Evolutionary conservation across 2,888 invertebrate species (phyloP).

Genomic region (Dorcus hopei): DNA sequence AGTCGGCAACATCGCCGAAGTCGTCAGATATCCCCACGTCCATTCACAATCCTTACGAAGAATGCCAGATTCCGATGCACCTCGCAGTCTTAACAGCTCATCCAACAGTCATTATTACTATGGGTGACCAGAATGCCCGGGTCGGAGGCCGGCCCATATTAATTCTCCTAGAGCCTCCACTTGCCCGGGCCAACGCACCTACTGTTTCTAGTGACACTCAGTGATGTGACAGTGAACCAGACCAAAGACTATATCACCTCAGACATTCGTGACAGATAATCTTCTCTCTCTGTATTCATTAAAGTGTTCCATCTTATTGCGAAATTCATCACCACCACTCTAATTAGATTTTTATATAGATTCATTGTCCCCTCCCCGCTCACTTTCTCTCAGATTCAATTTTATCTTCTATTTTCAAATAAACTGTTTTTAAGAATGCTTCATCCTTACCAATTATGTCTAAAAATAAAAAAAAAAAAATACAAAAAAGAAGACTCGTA

Average conservation of each 20-base stretch:
- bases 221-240: slow-evolving; percentile 35
- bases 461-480: too few relatives aligned
- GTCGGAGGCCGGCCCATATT: slow-evolving; percentile 35
- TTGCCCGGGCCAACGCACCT: slow-evolving; percentile 48
- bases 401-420: too few relatives aligned
- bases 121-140: slow-evolving; percentile 62
- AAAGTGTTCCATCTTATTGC: slow-evolving; percentile 1
- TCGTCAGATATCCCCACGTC: slow-evolving; percentile 42
- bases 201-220: slow-evolving; percentile 42
- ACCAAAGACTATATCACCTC: slow-evolving; percentile 39
- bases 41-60: slow-evolving; percentile 44
- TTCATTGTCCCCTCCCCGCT: too few relatives aligned
- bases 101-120: slow-evolving; percentile 70
- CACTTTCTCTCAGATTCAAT: too few relatives aligned
- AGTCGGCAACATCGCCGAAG: slow-evolving; percentile 44
- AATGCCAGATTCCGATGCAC: slow-evolving; percentile 51
- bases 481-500: too few relatives aligned
- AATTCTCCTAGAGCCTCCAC: slow-evolving; percentile 38
- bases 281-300: neutral
- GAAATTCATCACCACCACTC: too few relatives aligned
- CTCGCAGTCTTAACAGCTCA: slow-evolving; percentile 63
- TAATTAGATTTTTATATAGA: too few relatives aligned
- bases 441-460: too few relatives aligned
- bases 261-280: slow-evolving; percentile 22
- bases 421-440: too few relatives aligned